A percentile compares a stretch with the other conserved stretches of the same genome.
Conservation (phyloP, 2,888 invertebrate genomes). For the Gymnocheta viridis region DNA sequence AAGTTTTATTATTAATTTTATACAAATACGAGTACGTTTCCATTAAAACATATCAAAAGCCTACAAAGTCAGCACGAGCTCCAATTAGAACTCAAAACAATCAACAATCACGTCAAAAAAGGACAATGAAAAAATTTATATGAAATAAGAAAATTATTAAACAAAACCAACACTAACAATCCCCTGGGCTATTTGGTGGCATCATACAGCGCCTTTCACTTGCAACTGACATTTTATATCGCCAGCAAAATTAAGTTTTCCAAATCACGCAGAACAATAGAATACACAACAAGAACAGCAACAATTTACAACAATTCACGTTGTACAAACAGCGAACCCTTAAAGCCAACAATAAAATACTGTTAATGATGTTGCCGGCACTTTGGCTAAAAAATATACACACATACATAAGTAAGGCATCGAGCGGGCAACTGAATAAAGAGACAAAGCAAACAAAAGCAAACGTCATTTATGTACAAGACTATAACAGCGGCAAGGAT, state of each 20-base stretch:
- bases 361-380: slow-evolving; percentile 66
- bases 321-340: slow-evolving; percentile 47
- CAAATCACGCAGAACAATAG: slow-evolving; percentile 30
- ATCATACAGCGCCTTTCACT: slow-evolving; percentile 42
- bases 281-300: slow-evolving; percentile 15
- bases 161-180: slow-evolving; percentile 24
- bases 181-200: slow-evolving; percentile 33
- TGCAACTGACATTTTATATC: slow-evolving; percentile 56
- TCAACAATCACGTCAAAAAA: slow-evolving; percentile 28
- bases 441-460: neutral
- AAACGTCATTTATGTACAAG: slow-evolving; percentile 10
- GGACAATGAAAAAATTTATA: neutral
- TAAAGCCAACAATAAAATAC: slow-evolving; percentile 55
- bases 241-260: slow-evolving; percentile 47
- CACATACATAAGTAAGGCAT: neutral
- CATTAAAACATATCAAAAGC: neutral
- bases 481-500: neutral
- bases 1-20: too few relatives aligned
- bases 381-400: slow-evolving; percentile 54
- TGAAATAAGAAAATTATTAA: neutral
- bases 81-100: slow-evolving; percentile 27
- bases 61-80: slow-evolving; percentile 39
- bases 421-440: neutral
- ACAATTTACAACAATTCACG: slow-evolving; percentile 5
- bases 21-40: neutral